Evolutionary conservation across 1,140 invertebrate genomes (phyloP), one percentile per base, ranked within the genome.

Genomic region (Neotoxoptera formosana): DNA sequence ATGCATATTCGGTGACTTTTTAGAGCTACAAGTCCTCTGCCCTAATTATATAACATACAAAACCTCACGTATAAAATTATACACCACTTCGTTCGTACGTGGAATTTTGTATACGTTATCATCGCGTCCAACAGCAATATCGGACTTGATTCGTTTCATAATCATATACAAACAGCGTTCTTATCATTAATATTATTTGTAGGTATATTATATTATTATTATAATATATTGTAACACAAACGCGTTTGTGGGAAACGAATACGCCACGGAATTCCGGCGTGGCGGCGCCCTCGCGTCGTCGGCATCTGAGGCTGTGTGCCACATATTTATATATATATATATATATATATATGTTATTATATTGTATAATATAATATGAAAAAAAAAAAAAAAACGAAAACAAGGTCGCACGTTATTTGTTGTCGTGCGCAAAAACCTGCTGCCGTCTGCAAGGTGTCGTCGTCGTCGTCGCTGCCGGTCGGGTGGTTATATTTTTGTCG

Each of bases 251-350:
- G n/a, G 23, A 88, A 88, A 56, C 51, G 36, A 25, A 90, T 51
- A 90, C 51, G 88, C 23, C 51, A 17, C 88, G 51, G 88, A 90
- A 90, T 90, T 90, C 88, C 51, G 88, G 51, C 34, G 88, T 36
- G 48, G 47, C 48, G 87, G 48, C 87, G 87, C 87, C 87, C 88
- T 56, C 88, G 48, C 51, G 8, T 90, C 34, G 51, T 30, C 21
- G 23, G 4, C 47, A 47, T 11, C 34, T 2, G 51, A 53, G 34
- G 51, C 51, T 90, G 51, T 56, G 51, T 60, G 88, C 51, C 51
- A 90, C 36, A 89, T 56, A 53, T 23, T 4, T 36, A 56, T 34
- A 14, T 14, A 25, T 25, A 30, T 25, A 60, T 60, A 60, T 60
- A 41, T 41, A 41, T 30, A 30, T 60, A 60, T 30, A 41, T 60